Percentiles rank a stretch among this genome's conserved stretches.
Evolutionary conservation across 2,888 invertebrate genomes (phyloP).

Genomic region (Micoletzkya japonica): DNA sequence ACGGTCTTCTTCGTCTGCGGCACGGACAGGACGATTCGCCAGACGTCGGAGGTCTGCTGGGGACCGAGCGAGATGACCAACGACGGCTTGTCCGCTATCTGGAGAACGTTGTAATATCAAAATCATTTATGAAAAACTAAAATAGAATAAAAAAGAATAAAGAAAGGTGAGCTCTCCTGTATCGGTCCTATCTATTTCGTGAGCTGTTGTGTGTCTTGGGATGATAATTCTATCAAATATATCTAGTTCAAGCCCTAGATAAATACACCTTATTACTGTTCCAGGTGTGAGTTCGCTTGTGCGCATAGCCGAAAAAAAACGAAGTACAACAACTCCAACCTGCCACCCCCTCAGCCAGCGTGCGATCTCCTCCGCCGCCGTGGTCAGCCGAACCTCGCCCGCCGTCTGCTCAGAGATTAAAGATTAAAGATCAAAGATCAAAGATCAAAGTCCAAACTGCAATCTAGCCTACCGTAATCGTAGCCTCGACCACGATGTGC

Average conservation of each 20-base stretch:
- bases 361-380: neutral
- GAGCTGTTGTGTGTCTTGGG: too few relatives aligned
- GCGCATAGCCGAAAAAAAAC: too few relatives aligned
- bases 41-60: slow-evolving; percentile 10
- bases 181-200: too few relatives aligned
- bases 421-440: slow-evolving; percentile 21
- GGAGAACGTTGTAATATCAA: too few relatives aligned
- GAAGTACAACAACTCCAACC: too few relatives aligned
- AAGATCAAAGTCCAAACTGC: neutral
- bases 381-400: slow-evolving; percentile 6
- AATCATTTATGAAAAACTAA: too few relatives aligned
- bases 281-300: too few relatives aligned
- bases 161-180: too few relatives aligned
- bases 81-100: neutral
- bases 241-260: too few relatives aligned
- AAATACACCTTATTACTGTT: too few relatives aligned
- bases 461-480: neutral
- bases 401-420: neutral
- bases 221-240: too few relatives aligned
- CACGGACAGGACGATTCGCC: slow-evolving; percentile 9
- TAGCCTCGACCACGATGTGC: slow-evolving; percentile 20
- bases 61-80: slow-evolving; percentile 27
- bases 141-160: too few relatives aligned
- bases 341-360: slow-evolving; percentile 1
- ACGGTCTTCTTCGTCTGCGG: neutral